Base-by-base conservation (phyloP, 2,888 invertebrate genomes). In the Tipula confusa region DNA sequence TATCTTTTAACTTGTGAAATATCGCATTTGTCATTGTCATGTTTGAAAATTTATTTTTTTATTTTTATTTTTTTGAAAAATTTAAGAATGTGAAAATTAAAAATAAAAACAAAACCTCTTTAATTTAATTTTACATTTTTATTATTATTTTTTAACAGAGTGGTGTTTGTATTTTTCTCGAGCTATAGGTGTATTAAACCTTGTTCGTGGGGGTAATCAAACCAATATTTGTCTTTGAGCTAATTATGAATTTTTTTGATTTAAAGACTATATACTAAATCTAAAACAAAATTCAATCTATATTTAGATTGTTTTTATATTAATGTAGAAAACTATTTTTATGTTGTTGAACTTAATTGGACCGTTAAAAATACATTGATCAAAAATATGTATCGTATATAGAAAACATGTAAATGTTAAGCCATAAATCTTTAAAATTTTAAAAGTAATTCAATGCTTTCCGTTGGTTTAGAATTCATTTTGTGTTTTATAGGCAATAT, bases 11-110 rank as follows among this genome's bases (percentile, higher is more conserved):
- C 24, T 64, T 64, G 64, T 64, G 64, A 64, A 64, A 64, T 64
- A 64, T 64, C 64, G 64, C 64, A 64, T 64, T 64, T 64, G 64
- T 64, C 64, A 64, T 64, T 64, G 64, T 64, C 64, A 64, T 64
- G 64, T 64, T 64, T 64, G 18, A 64, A 64, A 24, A 64, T 64
- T 64, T 64, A n/a, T 64, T 24, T 64, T 64, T 64, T 64, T 64
- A 24, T 24, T 43, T 43, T n/a, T n/a, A 5, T 43, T 43, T 64
- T 64, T 64, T 64, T 9, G 64, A 64, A 64, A n/a, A 64, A 64
- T 64, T 64, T 64, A 64, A 64, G 64, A 64, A 64, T 64, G 64
- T 64, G 64, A 64, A 64, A 64, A 64, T 24, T 64, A 64, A 64
- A 64, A 64, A 64, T 24, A 24, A 24, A 64, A 64, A 64, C 64